Evolutionary conservation across 2,113 vertebrate genomes (phyloP).

Genomic region (Oophaga pumilio): DNA sequence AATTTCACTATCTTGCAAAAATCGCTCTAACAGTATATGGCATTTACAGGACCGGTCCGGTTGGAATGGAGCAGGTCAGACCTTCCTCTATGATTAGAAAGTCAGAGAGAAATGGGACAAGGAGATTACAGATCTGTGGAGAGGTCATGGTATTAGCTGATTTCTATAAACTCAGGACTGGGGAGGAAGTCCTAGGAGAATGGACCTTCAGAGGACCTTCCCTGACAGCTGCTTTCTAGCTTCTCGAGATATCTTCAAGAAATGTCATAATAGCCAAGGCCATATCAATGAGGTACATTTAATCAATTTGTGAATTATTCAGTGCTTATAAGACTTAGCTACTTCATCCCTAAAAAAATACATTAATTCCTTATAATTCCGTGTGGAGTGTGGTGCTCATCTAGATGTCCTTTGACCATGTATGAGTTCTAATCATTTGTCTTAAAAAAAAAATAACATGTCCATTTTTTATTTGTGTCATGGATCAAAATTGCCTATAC

Average conservation of each 20-base stretch:
- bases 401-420: no score
- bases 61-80: constrained; percentile 32
- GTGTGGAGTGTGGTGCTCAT: no score
- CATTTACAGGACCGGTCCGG: constrained; percentile 29
- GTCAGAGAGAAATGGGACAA: constrained; percentile 15
- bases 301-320: not conserved
- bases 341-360: not conserved
- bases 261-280: not conserved
- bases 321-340: no score
- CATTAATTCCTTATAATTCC: not conserved
- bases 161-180: constrained; percentile 11
- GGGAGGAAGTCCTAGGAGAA: not conserved
- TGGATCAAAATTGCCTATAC: no score
- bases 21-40: constrained; percentile 46
- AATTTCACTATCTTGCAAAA: constrained; percentile 49
- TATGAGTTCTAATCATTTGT: no score
- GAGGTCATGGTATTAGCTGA: constrained; percentile 5
- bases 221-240: not conserved
- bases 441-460: no score
- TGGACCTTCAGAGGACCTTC: not conserved
- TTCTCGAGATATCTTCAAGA: not conserved
- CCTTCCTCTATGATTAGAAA: constrained; percentile 27
- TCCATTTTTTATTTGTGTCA: no score
- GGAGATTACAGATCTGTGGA: constrained; percentile 19
- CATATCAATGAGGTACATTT: not conserved